phyloP scores from a whole-genome alignment of 2,113 vertebrate genomes.

The Beaufortia kweichowensis region DNA sequence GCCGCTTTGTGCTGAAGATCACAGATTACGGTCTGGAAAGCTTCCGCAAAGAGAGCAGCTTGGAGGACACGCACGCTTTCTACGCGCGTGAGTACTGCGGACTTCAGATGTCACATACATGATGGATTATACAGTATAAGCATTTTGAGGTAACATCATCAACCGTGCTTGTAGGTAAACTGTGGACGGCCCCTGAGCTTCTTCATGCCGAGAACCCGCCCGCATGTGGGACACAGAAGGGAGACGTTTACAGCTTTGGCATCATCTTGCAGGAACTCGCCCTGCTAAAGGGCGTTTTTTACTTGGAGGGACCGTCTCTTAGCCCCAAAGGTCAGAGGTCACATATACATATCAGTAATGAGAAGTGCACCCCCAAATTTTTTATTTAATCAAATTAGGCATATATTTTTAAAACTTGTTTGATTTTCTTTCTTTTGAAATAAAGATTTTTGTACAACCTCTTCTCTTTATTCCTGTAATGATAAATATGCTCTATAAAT shows the following conservation, averaged over 20 bases:
- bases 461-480: no score
- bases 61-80: slow-evolving; percentile 76
- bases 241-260: slow-evolving; percentile 88
- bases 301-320: slow-evolving; percentile 77
- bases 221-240: slow-evolving; percentile 79
- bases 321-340: slow-evolving; percentile 82
- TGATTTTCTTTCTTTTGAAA: no score
- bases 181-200: slow-evolving; percentile 89
- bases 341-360: background rate
- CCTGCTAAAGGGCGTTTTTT: slow-evolving; percentile 82
- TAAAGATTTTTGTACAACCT: no score
- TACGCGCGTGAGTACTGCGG: slow-evolving; percentile 80
- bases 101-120: background rate
- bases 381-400: no score
- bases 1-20: slow-evolving; percentile 94
- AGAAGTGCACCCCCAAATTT: no score
- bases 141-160: background rate
- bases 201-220: slow-evolving; percentile 69
- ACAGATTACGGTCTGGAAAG: slow-evolving; percentile 88
- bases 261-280: slow-evolving; percentile 92
- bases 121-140: background rate
- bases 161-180: slow-evolving; percentile 73
- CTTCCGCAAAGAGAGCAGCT: slow-evolving; percentile 66
- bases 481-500: no score
- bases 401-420: no score